A percentile compares a stretch with the other conserved stretches of the same genome.
phyloP scores from a whole-genome alignment of 2,113 vertebrate species.

The Nothobranchius kuhntae region DNA sequence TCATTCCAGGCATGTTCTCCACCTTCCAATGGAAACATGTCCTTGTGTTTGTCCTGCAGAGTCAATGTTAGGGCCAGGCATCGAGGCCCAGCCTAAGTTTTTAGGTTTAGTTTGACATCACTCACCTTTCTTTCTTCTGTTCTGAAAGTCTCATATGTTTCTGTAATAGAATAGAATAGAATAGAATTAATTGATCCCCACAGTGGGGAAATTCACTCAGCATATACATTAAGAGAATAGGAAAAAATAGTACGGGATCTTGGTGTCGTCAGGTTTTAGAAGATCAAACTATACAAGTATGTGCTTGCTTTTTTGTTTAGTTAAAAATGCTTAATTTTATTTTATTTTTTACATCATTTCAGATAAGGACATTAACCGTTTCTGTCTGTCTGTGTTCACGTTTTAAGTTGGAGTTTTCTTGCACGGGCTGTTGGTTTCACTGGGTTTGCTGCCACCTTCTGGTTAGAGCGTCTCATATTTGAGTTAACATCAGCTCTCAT shows the following conservation, averaged over 20 bases:
- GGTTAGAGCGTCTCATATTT: slow-evolving; percentile 19
- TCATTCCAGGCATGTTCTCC: slow-evolving; percentile 57
- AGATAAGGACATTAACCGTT: slow-evolving; percentile 31
- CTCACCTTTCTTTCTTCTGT: slow-evolving; percentile 1
- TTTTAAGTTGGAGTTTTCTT: neutral
- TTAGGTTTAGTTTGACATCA: neutral
- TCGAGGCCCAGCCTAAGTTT: slow-evolving; percentile 17
- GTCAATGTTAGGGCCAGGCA: slow-evolving; percentile 10
- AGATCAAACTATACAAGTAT: slow-evolving; percentile 10
- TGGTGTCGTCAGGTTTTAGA: neutral
- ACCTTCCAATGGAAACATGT: slow-evolving; percentile 54
- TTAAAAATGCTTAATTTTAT: no score
- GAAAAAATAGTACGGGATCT: no score
- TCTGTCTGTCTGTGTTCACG: slow-evolving; percentile 24
- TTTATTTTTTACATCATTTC: neutral
- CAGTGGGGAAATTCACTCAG: no score
- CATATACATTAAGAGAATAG: no score
- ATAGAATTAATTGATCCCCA: no score
- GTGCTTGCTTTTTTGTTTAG: neutral
- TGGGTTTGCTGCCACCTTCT: slow-evolving; percentile 60
- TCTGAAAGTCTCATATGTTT: no score
- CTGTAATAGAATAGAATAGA: no score
- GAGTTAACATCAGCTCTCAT: no score
- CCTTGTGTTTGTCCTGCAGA: slow-evolving; percentile 34
- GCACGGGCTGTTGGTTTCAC: neutral